Percentiles rank a stretch among this genome's conserved stretches.
phyloP scores from a whole-genome alignment of 2,888 invertebrate genomes.

The Ornithoptera alexandrae region DNA sequence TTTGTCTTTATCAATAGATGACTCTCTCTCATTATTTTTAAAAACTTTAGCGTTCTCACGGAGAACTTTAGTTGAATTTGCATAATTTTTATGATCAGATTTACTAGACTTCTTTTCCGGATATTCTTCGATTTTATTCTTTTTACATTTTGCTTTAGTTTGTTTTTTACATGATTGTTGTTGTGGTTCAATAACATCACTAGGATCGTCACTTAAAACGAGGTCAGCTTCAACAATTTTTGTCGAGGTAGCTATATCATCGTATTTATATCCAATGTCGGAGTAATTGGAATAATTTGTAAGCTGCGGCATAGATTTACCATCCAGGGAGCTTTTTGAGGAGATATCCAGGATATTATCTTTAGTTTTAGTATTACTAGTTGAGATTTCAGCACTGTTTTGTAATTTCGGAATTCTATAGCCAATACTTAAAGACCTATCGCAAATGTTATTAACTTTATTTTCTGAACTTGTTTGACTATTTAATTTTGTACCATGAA shows the following conservation, averaged over 20 bases:
- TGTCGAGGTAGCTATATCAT: slow-evolving; percentile 26
- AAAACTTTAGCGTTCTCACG: background rate
- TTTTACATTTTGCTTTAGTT: slow-evolving; percentile 22
- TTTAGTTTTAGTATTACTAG: background rate
- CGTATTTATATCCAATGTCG: background rate
- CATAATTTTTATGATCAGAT: background rate
- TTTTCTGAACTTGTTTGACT: slow-evolving; percentile 7
- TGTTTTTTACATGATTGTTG: slow-evolving; percentile 22
- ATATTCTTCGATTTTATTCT: slow-evolving; percentile 18
- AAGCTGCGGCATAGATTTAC: slow-evolving; percentile 16
- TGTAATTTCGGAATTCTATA: slow-evolving; percentile 45
- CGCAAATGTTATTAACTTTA: background rate
- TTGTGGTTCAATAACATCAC: slow-evolving; percentile 45
- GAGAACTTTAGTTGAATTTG: background rate
- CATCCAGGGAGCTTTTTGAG: background rate
- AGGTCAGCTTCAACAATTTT: slow-evolving; percentile 62
- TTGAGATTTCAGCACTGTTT: slow-evolving; percentile 14
- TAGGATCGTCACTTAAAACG: slow-evolving; percentile 66
- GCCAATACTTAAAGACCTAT: slow-evolving; percentile 21
- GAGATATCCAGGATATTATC: background rate
- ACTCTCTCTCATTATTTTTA: slow-evolving; percentile 7
- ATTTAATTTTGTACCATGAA: slow-evolving; percentile 14
- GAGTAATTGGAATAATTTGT: background rate
- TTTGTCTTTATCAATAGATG: slow-evolving; percentile 20
- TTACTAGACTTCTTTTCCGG: slow-evolving; percentile 8